phyloP scores from a whole-genome alignment of 2,888 invertebrate genomes.

The Ernsta delagoae region DNA sequence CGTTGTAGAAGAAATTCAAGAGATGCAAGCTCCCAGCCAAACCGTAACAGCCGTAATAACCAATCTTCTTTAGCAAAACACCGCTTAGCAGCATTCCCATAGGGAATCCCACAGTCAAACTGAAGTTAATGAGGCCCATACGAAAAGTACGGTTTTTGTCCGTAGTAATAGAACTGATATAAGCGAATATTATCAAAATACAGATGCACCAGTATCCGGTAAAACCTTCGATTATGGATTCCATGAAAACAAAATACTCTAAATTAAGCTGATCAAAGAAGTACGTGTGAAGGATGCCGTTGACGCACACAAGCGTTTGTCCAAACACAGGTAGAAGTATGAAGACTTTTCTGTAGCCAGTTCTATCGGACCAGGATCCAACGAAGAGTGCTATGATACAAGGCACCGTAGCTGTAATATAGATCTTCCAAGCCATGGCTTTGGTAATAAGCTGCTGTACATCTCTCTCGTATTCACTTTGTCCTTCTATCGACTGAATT shows the following conservation, averaged over 20 bases:
- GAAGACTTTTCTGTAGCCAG: conserved; percentile 82
- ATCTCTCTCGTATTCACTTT: conserved; percentile 80
- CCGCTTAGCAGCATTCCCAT: conserved; percentile 95
- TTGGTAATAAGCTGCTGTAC: conserved; percentile 86
- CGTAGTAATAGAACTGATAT: conserved; percentile 86
- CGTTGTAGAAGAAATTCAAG: conserved; percentile 87
- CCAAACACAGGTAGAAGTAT: conserved; percentile 84
- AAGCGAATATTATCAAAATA: conserved; percentile 86
- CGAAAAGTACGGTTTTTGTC: conserved; percentile 84
- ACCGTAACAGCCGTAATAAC: conserved; percentile 91
- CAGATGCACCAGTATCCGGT: conserved; percentile 85
- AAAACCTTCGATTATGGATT: conserved; percentile 76
- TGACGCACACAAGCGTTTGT: conserved; percentile 77
- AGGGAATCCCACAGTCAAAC: conserved; percentile 91
- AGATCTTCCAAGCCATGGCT: conserved; percentile 83
- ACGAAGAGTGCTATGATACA: conserved; percentile 84
- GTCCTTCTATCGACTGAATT: conserved; percentile 84
- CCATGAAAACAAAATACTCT: conserved; percentile 80
- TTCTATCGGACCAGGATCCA: conserved; percentile 87
- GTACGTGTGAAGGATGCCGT: conserved; percentile 83
- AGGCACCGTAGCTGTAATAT: conserved; percentile 83
- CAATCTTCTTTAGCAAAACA: conserved; percentile 87
- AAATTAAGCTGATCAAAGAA: conserved; percentile 84
- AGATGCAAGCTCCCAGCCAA: conserved; percentile 87
- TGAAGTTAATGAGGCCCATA: conserved; percentile 86